Base-by-base conservation (phyloP, 2,888 invertebrate species). In the Plemyria rubiginata region DNA sequence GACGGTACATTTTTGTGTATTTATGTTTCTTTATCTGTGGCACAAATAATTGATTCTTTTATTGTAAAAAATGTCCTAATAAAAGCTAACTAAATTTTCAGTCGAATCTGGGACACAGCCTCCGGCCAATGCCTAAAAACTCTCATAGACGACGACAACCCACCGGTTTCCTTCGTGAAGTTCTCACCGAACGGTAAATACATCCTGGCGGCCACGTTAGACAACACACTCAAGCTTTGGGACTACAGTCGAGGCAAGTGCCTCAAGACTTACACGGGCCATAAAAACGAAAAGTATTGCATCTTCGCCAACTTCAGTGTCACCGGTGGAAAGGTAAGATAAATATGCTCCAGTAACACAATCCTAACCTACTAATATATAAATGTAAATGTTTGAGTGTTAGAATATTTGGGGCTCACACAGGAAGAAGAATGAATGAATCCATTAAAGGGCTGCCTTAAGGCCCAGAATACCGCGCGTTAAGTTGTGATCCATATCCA, bases 161-260 rank as follows among this genome's bases (percentile, higher is more conserved):
- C 99, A 9, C 99, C 99, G 0, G 99, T 99, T 9, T 99, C 99
- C 7, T 99, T 99, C 92, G 99, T 99, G 0, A 99, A 99, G 88
- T 99, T 99, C 92, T 99, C 99, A 53, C 99, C 99, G 0, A 99
- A 99, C 88, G 99, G 99, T 77, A 99, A 99, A 92, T 99, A 99
- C 82, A 99, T 99, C 70, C 93, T 99, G 71, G 99, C 99, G 13
- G 99, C 99, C 8, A 99, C 99, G 0, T 90, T 99, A 60, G 99
- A 99, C 90, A 99, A 99, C 88, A 99, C 99, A 0, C 94, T 99
- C 15, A 99, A 99, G 88, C 92, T 99, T 61, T 99, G 99, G 99
- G 99, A 99, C 90, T 99, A 99, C 90, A 98, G 98, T 68, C 98
- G 99, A 94, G 99, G 99, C 70, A 98, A 99, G 93, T 99, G 99